These are phyloP conservation scores for Channa argus DNA, from an alignment of 2,113 vertebrate genomes.

Conservation along the genomic window DNA sequence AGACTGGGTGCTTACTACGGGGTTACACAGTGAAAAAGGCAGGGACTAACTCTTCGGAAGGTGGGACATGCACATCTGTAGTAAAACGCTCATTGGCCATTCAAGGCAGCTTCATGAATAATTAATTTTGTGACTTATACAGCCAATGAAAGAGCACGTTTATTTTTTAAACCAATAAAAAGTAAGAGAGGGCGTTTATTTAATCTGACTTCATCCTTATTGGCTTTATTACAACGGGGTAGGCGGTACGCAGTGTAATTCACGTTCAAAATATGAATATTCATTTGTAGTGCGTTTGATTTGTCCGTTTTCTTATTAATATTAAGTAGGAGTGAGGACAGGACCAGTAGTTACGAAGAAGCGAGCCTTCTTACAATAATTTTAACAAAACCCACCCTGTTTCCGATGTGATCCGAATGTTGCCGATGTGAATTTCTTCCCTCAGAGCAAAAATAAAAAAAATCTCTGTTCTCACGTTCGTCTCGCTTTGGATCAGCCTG, in stretches of 20 bases:
- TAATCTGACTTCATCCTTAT: constrained; percentile 36
- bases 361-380: constrained; percentile 56
- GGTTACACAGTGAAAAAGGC: constrained; percentile 65
- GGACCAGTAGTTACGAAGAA: constrained; percentile 67
- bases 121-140: constrained; percentile 57
- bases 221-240: constrained; percentile 60
- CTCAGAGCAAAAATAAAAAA: constrained; percentile 87
- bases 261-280: constrained; percentile 59
- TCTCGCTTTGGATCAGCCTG: constrained; percentile 85
- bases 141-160: constrained; percentile 69
- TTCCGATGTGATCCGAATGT: constrained; percentile 82
- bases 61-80: constrained; percentile 68
- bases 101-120: constrained; percentile 66
- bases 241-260: background rate
- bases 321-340: constrained; percentile 35
- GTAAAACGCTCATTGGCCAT: constrained; percentile 79
- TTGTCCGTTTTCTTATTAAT: constrained; percentile 67
- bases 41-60: constrained; percentile 75
- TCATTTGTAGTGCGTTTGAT: constrained; percentile 37
- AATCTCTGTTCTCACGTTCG: constrained; percentile 79
- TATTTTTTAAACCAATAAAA: constrained; percentile 62
- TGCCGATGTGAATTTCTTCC: constrained; percentile 82
- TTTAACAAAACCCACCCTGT: constrained; percentile 73
- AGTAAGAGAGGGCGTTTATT: constrained; percentile 54
- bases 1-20: constrained; percentile 78